Conservation (phyloP, 1,140 invertebrate genomes). For the Brachionus manjavacas region DNA sequence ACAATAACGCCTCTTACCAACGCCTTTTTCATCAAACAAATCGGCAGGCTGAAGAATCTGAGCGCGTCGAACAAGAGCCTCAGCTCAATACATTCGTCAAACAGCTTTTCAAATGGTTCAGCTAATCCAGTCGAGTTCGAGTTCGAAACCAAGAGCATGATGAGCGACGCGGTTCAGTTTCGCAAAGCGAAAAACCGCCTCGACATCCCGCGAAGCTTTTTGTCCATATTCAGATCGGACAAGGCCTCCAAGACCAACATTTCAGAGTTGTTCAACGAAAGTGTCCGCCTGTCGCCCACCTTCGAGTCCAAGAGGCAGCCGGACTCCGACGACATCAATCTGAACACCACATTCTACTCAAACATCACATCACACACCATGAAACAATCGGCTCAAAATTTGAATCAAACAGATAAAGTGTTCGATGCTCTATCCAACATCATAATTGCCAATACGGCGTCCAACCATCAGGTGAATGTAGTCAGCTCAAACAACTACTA, state of each 20-base stretch:
- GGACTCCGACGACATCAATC: not conserved
- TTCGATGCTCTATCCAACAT: conserved; percentile 21
- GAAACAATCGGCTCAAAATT: not conserved
- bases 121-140: not conserved
- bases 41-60: not conserved
- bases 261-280: not conserved
- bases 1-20: conserved; percentile 38
- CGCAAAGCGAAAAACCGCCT: not conserved
- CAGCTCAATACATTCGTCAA: conserved; percentile 7
- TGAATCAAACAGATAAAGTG: conserved; percentile 22
- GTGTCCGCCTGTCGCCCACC: not conserved
- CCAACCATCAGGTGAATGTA: not conserved
- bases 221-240: not conserved
- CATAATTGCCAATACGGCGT: not conserved
- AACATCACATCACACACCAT: not conserved
- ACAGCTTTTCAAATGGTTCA: not conserved
- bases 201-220: conserved; percentile 1
- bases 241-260: not conserved
- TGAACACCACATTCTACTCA: conserved; percentile 13
- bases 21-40: conserved; percentile 24
- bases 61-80: not conserved
- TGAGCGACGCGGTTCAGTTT: not conserved
- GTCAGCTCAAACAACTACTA: not conserved
- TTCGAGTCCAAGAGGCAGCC: not conserved
- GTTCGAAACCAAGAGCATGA: not conserved